phyloP scores from a whole-genome alignment of 92 coral and sea anemone species.

The Phymanthus crucifer region DNA sequence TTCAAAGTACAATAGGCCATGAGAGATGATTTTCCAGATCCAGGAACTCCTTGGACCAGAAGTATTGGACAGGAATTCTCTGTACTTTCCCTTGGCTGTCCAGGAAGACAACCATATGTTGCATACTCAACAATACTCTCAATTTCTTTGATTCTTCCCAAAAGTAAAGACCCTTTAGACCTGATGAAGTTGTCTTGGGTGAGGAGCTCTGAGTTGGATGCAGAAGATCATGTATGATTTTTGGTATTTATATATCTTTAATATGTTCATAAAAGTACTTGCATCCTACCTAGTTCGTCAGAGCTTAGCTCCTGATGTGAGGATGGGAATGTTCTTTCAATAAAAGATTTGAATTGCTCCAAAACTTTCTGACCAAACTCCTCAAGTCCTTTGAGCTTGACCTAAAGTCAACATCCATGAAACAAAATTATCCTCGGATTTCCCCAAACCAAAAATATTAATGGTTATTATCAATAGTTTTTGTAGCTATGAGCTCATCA shows the following conservation, averaged over 20 bases:
- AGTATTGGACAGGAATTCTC: slow-evolving; percentile 30
- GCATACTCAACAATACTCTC: slow-evolving; percentile 54
- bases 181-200: slow-evolving; percentile 65
- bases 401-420: slow-evolving; percentile 20
- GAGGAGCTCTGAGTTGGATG: slow-evolving; percentile 43
- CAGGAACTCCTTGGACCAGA: slow-evolving; percentile 66
- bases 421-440: neutral
- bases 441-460: neutral
- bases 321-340: slow-evolving; percentile 54
- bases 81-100: slow-evolving; percentile 24
- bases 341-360: slow-evolving; percentile 62
- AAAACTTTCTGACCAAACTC: slow-evolving; percentile 56
- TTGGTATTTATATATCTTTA: no score
- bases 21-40: slow-evolving; percentile 76
- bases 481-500: no score
- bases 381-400: slow-evolving; percentile 65
- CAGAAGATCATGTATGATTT: no score
- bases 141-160: slow-evolving; percentile 62
- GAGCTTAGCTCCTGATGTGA: slow-evolving; percentile 47
- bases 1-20: slow-evolving; percentile 68
- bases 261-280: no score
- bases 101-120: slow-evolving; percentile 42
- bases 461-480: no score
- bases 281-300: slow-evolving; percentile 59
- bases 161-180: slow-evolving; percentile 61